phyloP scores from a whole-genome alignment of 2,797 vertebrate species.

The Trachops cirrhosus region DNA sequence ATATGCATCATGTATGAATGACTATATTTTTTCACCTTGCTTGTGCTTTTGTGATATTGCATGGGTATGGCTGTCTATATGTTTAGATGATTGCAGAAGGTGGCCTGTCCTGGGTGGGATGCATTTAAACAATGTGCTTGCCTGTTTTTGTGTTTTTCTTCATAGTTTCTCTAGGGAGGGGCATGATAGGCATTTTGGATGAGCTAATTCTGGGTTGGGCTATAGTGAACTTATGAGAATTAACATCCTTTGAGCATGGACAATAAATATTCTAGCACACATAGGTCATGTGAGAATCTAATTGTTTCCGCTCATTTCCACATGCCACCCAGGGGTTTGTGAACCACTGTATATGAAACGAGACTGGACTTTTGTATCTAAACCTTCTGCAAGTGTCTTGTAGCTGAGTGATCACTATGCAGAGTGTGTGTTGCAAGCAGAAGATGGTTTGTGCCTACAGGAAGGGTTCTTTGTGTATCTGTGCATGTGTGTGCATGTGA shows the following conservation, averaged over 20 bases:
- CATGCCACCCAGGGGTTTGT: background rate
- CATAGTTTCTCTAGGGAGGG: background rate
- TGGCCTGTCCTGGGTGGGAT: background rate
- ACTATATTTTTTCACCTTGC: background rate
- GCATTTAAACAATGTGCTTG: background rate
- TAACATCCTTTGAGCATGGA: background rate
- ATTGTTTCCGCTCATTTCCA: background rate
- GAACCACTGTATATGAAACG: background rate
- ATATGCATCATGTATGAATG: accelerated
- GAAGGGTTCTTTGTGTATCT: background rate
- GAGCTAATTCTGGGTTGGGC: background rate
- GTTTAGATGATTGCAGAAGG: background rate
- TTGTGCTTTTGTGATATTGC: background rate
- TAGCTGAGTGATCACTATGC: background rate
- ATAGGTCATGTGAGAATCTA: background rate
- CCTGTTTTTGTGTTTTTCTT: background rate
- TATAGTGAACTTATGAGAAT: background rate
- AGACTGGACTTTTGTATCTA: background rate
- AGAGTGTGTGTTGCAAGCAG: background rate
- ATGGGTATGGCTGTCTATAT: accelerated
- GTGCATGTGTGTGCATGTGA: background rate
- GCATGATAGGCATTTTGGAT: too few relatives aligned
- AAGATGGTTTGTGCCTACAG: background rate
- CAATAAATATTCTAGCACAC: background rate
- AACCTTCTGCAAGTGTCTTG: background rate